Conservation (phyloP, 2,888 invertebrate species). For the Drosophila ustulata region DNA sequence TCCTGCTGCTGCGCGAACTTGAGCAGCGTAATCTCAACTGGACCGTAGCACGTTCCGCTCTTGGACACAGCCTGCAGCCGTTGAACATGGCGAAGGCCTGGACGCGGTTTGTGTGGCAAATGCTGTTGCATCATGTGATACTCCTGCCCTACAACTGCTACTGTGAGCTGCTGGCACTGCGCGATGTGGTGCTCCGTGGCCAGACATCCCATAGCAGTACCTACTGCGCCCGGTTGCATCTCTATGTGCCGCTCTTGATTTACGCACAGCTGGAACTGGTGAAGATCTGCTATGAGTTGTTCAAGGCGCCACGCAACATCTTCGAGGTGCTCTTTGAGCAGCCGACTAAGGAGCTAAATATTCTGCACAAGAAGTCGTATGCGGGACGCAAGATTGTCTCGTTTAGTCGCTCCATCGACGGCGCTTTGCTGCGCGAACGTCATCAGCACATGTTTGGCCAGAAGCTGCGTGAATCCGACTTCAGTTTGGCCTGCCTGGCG, state of each 20-base stretch:
- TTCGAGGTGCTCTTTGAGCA: constrained; percentile 83
- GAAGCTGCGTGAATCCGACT: constrained; percentile 81
- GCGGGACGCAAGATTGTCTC: constrained; percentile 84
- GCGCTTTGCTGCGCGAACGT: constrained; percentile 79
- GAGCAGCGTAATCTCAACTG: constrained; percentile 78
- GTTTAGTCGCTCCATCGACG: constrained; percentile 82
- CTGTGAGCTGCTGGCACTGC: constrained; percentile 77
- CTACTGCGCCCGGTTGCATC: constrained; percentile 76
- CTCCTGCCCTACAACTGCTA: constrained; percentile 79
- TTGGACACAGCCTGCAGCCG: constrained; percentile 85
- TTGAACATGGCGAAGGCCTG: constrained; percentile 82
- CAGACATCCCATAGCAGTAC: constrained; percentile 75
- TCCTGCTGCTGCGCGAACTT: constrained; percentile 84
- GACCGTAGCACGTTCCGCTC: constrained; percentile 84
- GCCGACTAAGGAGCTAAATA: constrained; percentile 81
- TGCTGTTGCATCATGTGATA: constrained; percentile 74
- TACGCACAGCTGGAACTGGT: constrained; percentile 82
- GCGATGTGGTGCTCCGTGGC: constrained; percentile 80
- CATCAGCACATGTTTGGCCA: constrained; percentile 69
- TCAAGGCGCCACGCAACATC: constrained; percentile 83
- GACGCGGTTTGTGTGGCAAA: constrained; percentile 82
- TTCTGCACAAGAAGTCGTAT: constrained; percentile 83
- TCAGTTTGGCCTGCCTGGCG: constrained; percentile 81
- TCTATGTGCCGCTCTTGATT: constrained; percentile 81
- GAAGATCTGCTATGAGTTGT: constrained; percentile 81